Evolutionary conservation across 2,113 vertebrate species (phyloP), one percentile per base, ranked within the genome.

Genomic region (Pedionomus torquatus): DNA sequence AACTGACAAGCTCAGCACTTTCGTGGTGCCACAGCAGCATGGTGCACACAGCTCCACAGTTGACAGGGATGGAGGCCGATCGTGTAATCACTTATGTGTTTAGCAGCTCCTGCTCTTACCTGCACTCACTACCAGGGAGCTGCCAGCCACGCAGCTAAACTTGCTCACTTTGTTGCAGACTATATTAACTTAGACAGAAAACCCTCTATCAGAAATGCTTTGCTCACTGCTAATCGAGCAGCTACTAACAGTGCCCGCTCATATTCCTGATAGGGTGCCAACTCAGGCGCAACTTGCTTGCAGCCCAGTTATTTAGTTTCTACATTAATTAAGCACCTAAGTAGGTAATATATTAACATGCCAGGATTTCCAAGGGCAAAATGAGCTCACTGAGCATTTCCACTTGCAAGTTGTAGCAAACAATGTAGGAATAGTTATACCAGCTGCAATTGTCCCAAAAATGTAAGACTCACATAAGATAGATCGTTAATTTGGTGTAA

Each of bases 31-130:
- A 31, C 15, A 35, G 46, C 49, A 70, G 57, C 51, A 35, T 0
- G 0, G 5, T 5, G 3, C 4, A 1, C 0, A 58, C 75, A 63
- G 61, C 5, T 1, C 23, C 57, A 41, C 24, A 9, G 35, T 0
- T 72, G 71, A 78, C 14, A 46, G 23, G 37, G 9, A 35, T 0
- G 1, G 61, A 77, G 39, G 43, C 28, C 71, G 70, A 60, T 2
- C 2, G 28, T 30, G 11, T 24, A 48, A 61, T 39, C 17, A 4
- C 41, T 61, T 24, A 15, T 0, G 0, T 33, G 13, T 71, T 46
- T 25, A 41, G 69, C 70, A 82, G 75, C 70, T 90, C 60, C 78
- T 88, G 79, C 49, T 86, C 77, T 74, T 76, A 41, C 77, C 80
- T 76, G 72, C 26, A 39, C 48, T 81, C 51, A 1, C 49, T 39